Conservation (phyloP, 2,888 invertebrate species). For the Chaetoderma sp. region DNA sequence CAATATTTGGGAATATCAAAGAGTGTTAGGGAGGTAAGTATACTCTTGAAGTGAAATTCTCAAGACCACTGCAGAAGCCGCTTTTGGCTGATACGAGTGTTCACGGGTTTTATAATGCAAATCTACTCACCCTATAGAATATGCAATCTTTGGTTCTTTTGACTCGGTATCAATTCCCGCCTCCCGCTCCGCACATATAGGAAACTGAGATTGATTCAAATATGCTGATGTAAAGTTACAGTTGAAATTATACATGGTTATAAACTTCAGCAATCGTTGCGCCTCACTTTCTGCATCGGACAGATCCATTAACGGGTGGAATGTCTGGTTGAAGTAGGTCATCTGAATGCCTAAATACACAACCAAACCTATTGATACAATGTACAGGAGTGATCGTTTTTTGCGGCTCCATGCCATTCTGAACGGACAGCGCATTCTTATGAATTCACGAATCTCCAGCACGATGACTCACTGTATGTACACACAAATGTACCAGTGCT, state of each 20-base stretch:
- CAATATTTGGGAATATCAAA: no score
- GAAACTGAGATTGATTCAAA: slow-evolving; percentile 55
- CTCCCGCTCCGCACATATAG: slow-evolving; percentile 54
- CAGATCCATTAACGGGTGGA: slow-evolving; percentile 56
- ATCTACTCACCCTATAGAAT: slow-evolving; percentile 62
- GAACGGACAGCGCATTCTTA: no score
- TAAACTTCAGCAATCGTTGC: slow-evolving; percentile 55
- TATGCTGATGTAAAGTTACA: slow-evolving; percentile 56
- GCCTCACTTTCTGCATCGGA: slow-evolving; percentile 61
- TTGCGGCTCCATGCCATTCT: slow-evolving; percentile 27
- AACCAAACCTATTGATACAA: slow-evolving; percentile 31
- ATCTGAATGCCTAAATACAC: slow-evolving; percentile 46
- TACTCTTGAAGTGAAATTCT: no score
- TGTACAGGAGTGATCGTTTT: slow-evolving; percentile 45
- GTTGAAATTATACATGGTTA: slow-evolving; percentile 58
- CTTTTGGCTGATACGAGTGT: no score
- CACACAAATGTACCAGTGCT: no score
- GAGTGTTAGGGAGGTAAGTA: no score
- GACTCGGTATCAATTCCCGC: slow-evolving; percentile 49
- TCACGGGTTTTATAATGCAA: no score
- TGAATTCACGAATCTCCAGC: no score
- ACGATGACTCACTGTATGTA: no score
- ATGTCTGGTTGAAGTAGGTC: slow-evolving; percentile 50
- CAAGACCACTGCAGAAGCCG: no score
- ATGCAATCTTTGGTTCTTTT: slow-evolving; percentile 45